A percentile compares a stretch with the other conserved stretches of the same genome.
Evolutionary conservation across 64 coral and sea anemone genomes (phyloP).

Genomic region (Cladopsammia gracilis): DNA sequence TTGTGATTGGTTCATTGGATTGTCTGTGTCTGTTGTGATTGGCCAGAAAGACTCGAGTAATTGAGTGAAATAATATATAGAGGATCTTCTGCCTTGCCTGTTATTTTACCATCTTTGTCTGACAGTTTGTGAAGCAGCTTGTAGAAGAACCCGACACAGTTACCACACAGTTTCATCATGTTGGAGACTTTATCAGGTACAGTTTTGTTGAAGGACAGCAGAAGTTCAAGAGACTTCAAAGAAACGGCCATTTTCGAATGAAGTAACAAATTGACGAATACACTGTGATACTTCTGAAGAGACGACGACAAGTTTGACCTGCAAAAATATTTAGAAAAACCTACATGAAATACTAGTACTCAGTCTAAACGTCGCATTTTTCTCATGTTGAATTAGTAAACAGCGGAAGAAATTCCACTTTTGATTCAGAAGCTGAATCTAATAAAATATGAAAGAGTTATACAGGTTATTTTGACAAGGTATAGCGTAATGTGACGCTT

Average conservation of each 20-base stretch:
- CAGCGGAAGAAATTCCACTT: too few relatives aligned
- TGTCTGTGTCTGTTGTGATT: too few relatives aligned
- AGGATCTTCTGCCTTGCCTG: background rate
- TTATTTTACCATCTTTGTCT: constrained; percentile 14
- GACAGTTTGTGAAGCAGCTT: constrained; percentile 20
- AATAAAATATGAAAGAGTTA: too few relatives aligned
- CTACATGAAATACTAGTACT: too few relatives aligned
- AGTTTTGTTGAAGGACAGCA: constrained; percentile 16
- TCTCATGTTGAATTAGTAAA: too few relatives aligned
- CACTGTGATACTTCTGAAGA: constrained; percentile 34
- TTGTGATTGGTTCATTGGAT: too few relatives aligned
- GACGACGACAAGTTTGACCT: constrained; percentile 31
- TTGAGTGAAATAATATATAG: too few relatives aligned
- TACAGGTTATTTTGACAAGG: too few relatives aligned
- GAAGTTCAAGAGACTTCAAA: constrained; percentile 3
- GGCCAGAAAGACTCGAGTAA: too few relatives aligned
- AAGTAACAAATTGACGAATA: background rate
- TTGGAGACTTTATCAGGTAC: constrained; percentile 38
- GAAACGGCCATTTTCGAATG: constrained; percentile 16
- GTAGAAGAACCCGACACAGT: constrained; percentile 45
- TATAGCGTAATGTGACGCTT: too few relatives aligned
- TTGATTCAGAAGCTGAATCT: too few relatives aligned
- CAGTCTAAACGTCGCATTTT: too few relatives aligned
- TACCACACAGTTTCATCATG: constrained; percentile 30
- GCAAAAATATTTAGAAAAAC: background rate